Conservation (phyloP, 2,113 vertebrate genomes). For the Equus quagga region DNA sequence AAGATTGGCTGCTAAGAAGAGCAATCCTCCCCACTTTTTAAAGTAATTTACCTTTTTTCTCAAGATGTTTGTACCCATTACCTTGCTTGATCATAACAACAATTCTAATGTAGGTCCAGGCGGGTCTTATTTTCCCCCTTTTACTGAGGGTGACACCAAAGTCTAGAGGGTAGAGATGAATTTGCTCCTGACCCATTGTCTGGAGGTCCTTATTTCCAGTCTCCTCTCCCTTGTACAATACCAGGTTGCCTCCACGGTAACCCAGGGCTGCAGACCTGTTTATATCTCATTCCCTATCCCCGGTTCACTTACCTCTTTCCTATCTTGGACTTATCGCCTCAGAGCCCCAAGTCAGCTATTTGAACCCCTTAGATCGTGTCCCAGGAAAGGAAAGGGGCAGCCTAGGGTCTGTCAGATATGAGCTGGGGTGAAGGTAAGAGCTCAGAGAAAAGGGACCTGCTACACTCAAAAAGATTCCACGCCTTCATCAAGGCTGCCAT, state of each 20-base stretch:
- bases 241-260: neutral
- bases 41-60: neutral
- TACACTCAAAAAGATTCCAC: neutral
- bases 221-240: neutral
- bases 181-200: neutral
- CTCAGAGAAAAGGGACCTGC: neutral
- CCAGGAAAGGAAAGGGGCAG: neutral
- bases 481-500: neutral
- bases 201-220: neutral
- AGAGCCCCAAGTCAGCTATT: neutral
- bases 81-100: neutral
- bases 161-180: neutral
- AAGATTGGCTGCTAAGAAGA: neutral
- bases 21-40: neutral
- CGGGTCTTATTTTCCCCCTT: neutral
- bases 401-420: neutral
- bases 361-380: neutral
- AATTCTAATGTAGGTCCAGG: neutral
- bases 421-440: neutral
- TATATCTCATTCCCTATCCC: neutral
- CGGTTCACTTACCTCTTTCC: neutral
- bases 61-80: neutral
- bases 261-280: neutral
- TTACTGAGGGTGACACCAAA: neutral
- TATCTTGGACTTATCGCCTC: neutral